Conservation (phyloP, 1,140 invertebrate genomes). For the Calephelis virginiensis region DNA sequence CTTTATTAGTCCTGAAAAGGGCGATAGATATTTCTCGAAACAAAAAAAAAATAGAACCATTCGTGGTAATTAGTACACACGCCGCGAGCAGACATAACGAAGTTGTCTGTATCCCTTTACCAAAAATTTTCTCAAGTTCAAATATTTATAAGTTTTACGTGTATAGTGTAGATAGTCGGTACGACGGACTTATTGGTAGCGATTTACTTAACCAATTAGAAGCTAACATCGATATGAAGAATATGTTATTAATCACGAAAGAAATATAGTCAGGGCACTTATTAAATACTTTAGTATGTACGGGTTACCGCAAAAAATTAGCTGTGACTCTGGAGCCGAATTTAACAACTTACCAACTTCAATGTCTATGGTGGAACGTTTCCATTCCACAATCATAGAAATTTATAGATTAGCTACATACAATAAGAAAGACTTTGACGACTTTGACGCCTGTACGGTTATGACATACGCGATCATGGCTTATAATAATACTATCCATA, state of each 20-base stretch:
- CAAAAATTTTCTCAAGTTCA: constrained; percentile 24
- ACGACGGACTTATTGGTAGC: constrained; percentile 40
- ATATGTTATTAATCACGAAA: constrained; percentile 26
- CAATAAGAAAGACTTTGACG: constrained; percentile 33
- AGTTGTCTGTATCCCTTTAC: constrained; percentile 27
- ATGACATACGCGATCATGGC: no score
- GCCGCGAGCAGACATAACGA: constrained; percentile 33
- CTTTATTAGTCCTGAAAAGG: constrained; percentile 35
- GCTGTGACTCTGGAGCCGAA: constrained; percentile 17
- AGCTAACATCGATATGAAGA: constrained; percentile 33
- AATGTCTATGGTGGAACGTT: constrained; percentile 32
- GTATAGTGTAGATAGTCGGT: constrained; percentile 29
- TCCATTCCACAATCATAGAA: no score
- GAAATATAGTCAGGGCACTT: constrained; percentile 14
- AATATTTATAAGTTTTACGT: constrained; percentile 33
- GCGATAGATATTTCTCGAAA: constrained; percentile 26
- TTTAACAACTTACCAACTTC: constrained; percentile 36
- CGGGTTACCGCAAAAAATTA: no score
- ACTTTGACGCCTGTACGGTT: constrained; percentile 24
- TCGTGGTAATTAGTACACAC: constrained; percentile 38
- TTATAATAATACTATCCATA: no score
- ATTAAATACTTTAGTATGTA: not conserved
- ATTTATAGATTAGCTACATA: constrained; percentile 39
- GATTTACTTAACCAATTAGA: constrained; percentile 35
- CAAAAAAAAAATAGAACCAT: constrained; percentile 30